Evolutionary conservation across 2,113 vertebrate genomes (phyloP).

Genomic region (Prinia subflava): DNA sequence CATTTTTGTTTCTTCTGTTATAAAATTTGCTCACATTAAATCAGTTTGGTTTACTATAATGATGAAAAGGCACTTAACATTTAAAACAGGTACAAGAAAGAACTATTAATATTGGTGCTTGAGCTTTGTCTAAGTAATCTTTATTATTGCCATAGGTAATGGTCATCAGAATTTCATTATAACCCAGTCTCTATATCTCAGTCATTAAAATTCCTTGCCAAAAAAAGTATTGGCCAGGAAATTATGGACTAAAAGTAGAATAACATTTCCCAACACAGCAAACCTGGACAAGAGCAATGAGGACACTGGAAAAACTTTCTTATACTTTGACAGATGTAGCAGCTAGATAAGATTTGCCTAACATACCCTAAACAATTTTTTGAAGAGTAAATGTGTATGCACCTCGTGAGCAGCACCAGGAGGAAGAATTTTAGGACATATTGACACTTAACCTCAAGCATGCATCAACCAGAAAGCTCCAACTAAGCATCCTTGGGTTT

Average conservation of each 20-base stretch:
- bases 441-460: not conserved
- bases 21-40: not conserved
- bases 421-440: not conserved
- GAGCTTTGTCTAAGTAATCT: not conserved
- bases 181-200: not conserved
- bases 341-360: not conserved
- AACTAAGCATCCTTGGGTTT: not conserved
- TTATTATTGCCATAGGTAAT: not conserved
- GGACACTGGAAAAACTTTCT: not conserved
- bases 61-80: not conserved
- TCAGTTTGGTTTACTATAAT: not conserved
- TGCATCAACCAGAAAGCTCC: not conserved
- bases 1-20: not conserved
- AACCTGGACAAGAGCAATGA: not conserved
- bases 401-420: not conserved
- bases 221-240: not conserved
- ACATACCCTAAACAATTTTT: not conserved
- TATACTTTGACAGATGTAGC: not conserved
- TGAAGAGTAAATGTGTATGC: not conserved
- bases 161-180: not conserved
- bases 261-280: not conserved
- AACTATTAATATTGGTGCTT: not conserved
- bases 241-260: not conserved
- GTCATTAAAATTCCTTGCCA: not conserved
- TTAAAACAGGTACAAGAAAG: not conserved